phyloP scores from a whole-genome alignment of 2,888 invertebrate genomes.

The Cartodere bifasciata region DNA sequence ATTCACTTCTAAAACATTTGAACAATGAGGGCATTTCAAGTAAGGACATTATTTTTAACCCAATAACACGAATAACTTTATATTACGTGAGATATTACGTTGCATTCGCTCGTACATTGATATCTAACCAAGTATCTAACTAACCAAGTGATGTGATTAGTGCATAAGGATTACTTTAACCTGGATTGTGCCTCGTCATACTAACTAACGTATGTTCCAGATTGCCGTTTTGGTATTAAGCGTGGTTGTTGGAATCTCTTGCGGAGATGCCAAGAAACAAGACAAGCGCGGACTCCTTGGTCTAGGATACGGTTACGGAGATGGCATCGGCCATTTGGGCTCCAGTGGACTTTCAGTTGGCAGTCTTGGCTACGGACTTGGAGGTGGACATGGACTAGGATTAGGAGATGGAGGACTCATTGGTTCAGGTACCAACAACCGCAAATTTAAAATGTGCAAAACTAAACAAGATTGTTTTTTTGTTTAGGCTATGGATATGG shows the following conservation, averaged over 20 bases:
- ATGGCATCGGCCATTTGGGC: constrained; percentile 14
- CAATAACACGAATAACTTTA: background rate
- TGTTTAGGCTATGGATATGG: too few species aligned
- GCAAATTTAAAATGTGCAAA: too few species aligned
- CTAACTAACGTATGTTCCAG: too few species aligned
- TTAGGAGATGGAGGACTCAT: constrained; percentile 5
- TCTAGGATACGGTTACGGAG: constrained; percentile 22
- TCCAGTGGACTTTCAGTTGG: constrained; percentile 15
- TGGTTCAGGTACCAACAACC: too few species aligned
- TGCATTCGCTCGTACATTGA: too few species aligned
- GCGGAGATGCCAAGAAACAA: constrained; percentile 24
- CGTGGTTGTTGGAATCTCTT: constrained; percentile 17
- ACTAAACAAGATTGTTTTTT: too few species aligned
- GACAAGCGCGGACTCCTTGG: constrained; percentile 28
- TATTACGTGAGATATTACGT: constrained; percentile 1
- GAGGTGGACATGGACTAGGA: constrained; percentile 11
- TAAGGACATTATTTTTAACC: too few species aligned
- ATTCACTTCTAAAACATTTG: constrained; percentile 16
- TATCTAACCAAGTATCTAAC: too few species aligned
- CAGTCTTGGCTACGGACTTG: constrained; percentile 10
- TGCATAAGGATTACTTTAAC: too few species aligned
- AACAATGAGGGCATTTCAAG: constrained; percentile 23
- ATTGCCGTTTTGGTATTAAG: constrained; percentile 21
- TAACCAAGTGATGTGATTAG: too few species aligned
- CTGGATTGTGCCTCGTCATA: too few species aligned